Evolutionary conservation across 2,113 vertebrate genomes (phyloP).

Genomic region (Gobiocypris rarus): DNA sequence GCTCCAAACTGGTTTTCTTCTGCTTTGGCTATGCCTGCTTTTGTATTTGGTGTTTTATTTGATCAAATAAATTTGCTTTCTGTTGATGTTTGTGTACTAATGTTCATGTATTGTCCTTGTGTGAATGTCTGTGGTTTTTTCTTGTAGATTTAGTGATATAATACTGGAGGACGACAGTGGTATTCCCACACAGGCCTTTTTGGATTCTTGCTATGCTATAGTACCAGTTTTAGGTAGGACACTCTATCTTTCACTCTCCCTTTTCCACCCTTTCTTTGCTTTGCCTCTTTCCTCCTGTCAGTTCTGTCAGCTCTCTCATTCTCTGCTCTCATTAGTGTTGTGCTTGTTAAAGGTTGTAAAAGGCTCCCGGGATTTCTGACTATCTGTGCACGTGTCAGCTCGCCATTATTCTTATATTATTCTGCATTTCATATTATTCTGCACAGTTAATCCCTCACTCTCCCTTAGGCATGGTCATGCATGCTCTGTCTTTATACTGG

Average conservation of each 20-base stretch:
- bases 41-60: conserved; percentile 38
- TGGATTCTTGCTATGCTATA: conserved; percentile 97
- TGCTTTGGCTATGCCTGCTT: conserved; percentile 22
- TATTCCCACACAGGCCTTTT: conserved; percentile 94
- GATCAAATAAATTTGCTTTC: conserved; percentile 54
- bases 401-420: background rate
- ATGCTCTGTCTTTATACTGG: background rate
- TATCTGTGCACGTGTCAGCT: background rate
- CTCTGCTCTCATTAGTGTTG: background rate
- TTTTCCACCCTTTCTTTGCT: conserved; percentile 25
- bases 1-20: background rate
- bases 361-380: background rate
- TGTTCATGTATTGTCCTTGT: conserved; percentile 60
- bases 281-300: background rate
- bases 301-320: background rate
- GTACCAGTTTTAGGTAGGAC: conserved; percentile 95
- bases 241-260: conserved; percentile 29
- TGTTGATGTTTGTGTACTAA: conserved; percentile 51
- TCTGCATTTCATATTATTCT: conserved; percentile 6
- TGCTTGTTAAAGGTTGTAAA: background rate
- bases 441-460: background rate
- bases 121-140: conserved; percentile 74
- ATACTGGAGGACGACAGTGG: conserved; percentile 90
- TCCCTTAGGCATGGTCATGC: background rate
- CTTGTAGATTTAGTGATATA: conserved; percentile 95